Percentiles rank a stretch among this genome's conserved stretches.
These are phyloP conservation scores for Adelognathus sp. DNA, from an alignment of 2,888 invertebrate species.

Conservation along the genomic window DNA sequence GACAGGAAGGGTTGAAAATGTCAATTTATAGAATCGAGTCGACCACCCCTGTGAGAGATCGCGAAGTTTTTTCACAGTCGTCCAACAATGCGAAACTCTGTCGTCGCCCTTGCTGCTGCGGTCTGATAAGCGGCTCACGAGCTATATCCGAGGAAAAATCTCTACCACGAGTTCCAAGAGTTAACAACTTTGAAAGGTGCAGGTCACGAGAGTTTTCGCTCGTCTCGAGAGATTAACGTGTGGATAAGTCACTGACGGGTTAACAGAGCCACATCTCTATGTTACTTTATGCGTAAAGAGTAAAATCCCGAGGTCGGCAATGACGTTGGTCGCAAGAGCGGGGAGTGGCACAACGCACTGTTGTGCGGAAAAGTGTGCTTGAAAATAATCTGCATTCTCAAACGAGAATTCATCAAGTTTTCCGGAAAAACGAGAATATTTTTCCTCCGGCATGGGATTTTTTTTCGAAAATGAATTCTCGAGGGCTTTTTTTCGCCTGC, in stretches of 20 bases:
- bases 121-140: background rate
- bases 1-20: background rate
- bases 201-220: conserved; percentile 16
- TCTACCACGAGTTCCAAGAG: background rate
- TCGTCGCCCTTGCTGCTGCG: background rate
- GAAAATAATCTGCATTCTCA: background rate
- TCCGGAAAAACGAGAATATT: background rate
- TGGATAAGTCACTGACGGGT: background rate
- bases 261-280: background rate
- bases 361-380: background rate
- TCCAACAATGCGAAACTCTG: background rate
- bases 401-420: background rate
- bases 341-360: background rate
- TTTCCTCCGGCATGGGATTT: background rate
- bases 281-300: conserved; percentile 14
- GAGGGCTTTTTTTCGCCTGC: background rate
- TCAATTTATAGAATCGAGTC: background rate
- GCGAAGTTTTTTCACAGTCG: background rate
- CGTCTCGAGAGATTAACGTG: conserved; percentile 26
- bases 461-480: conserved; percentile 2
- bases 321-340: conserved; percentile 41
- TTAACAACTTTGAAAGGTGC: background rate
- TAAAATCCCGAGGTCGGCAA: conserved; percentile 39
- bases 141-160: conserved; percentile 27
- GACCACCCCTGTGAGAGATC: background rate